These are phyloP conservation scores for Imbricaverruca yamaguchii DNA, from an alignment of 2,888 invertebrate genomes.

Conservation along the genomic window DNA sequence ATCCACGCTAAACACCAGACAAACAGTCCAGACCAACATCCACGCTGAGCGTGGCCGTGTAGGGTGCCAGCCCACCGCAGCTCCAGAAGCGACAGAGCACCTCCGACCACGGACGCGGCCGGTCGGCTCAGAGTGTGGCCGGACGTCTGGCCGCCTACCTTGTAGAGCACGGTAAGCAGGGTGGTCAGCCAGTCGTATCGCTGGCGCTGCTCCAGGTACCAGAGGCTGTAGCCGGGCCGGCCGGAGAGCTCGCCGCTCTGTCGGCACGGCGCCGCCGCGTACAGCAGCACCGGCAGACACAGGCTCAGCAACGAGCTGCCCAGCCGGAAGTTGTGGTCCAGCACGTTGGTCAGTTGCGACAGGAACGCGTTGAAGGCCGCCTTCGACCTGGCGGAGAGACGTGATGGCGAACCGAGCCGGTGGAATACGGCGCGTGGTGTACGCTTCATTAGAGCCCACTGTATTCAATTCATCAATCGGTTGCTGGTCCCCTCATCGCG, in stretches of 20 bases:
- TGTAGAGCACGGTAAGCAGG: conserved; percentile 85
- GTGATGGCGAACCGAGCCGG: conserved; percentile 35
- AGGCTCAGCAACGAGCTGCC: conserved; percentile 82
- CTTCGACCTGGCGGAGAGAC: conserved; percentile 70
- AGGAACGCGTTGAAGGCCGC: conserved; percentile 94
- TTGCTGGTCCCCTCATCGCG: too few species aligned
- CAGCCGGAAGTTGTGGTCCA: conserved; percentile 93
- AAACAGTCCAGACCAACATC: too few species aligned
- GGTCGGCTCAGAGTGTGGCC: too few species aligned
- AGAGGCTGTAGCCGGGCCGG: conserved; percentile 66
- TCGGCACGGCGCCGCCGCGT: conserved; percentile 57
- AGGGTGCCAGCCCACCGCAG: too few species aligned
- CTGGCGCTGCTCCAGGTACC: conserved; percentile 76
- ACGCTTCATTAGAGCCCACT: too few species aligned
- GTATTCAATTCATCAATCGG: too few species aligned
- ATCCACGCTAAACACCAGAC: too few species aligned
- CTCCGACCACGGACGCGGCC: too few species aligned
- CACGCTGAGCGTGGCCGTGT: too few species aligned
- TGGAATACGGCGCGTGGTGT: too few species aligned
- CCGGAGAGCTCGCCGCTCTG: conserved; percentile 44
- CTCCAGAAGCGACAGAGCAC: too few species aligned
- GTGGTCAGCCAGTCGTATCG: conserved; percentile 89
- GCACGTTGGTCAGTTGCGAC: conserved; percentile 81
- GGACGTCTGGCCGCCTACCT: conserved; percentile 51
- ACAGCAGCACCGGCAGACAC: conserved; percentile 68